Base-by-base conservation (phyloP, 2,797 vertebrate genomes). In the Dicrostonyx torquatus region DNA sequence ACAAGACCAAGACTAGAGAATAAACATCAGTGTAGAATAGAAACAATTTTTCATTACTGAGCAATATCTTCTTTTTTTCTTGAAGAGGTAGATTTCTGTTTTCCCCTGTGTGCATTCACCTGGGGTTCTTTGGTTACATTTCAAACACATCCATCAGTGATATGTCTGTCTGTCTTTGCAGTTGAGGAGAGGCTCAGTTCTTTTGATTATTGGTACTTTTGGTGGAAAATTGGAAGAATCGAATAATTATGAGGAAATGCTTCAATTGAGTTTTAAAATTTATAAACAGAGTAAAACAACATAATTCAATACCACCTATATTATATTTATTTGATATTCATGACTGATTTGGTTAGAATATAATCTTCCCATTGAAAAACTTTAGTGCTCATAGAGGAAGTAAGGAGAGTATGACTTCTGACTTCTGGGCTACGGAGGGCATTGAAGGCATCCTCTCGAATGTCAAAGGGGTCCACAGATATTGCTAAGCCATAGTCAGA, bases 261-360 rank as follows among this genome's bases (percentile, higher is more conserved):
- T 78, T 90, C 53, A 37, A 31, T 64, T 93, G 34, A 26, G 1
- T 50, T 64, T 95, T n/a, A 87, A 78, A 80, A 90, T 73, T 66
- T 2, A 40, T 48, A 45, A 80, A 70, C 14, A 31, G 5, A 89
- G 11, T 9, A 7, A 78, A 64, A 72, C 64, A 70, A 0, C 1
- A 37, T 75, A 93, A 15, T 8, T 92, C 58, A 83, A 55, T n/a
- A 75, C 48, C 75, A 15, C n/a, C 31, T 11, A 0, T 70, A 70
- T 87, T 89, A 92, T 43, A 87, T 84, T 72, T 76, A 79, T 24
- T 58, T 24, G 22, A 1, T 88, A 73, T 13, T 89, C 72, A 26
- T 91, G 26, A 50, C 48, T 94, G 48, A 43, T 87, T 8, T 55
- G 64, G 3, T 50, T 60, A 90, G 10, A 12, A 72, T 72, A 31